A percentile compares a stretch with the other conserved stretches of the same genome.
Conservation (phyloP, 2,888 invertebrate species). For the Esperia sulphurella region DNA sequence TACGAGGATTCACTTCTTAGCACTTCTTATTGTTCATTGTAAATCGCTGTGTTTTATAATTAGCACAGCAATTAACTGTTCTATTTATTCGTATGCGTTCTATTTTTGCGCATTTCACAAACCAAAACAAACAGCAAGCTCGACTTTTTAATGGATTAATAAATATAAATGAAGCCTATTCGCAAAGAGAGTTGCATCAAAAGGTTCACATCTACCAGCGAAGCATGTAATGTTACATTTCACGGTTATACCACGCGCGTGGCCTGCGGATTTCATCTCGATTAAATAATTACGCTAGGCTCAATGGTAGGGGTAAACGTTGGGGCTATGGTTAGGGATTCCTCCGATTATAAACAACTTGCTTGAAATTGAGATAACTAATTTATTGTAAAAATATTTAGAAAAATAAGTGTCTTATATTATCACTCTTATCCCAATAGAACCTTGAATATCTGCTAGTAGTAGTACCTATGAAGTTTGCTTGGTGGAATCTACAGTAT, state of each 20-base stretch:
- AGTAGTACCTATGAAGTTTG: too few relatives aligned
- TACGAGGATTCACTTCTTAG: too few relatives aligned
- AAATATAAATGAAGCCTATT: constrained; percentile 21
- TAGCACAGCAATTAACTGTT: too few relatives aligned
- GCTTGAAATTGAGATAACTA: too few relatives aligned
- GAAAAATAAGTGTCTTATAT: too few relatives aligned
- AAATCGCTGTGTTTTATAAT: too few relatives aligned
- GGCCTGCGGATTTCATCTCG: constrained; percentile 60
- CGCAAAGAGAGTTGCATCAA: constrained; percentile 31
- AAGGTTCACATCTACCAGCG: constrained; percentile 39
- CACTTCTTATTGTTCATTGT: too few relatives aligned
- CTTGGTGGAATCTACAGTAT: too few relatives aligned
- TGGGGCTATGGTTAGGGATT: constrained; percentile 2
- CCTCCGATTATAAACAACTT: background rate
- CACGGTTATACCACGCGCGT: constrained; percentile 49
- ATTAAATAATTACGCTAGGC: constrained; percentile 60
- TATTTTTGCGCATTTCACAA: background rate
- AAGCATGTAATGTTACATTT: constrained; percentile 66
- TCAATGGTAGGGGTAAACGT: constrained; percentile 2
- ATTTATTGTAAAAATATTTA: too few relatives aligned
- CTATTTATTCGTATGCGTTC: background rate
- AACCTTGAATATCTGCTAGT: too few relatives aligned
- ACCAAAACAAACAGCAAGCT: constrained; percentile 11
- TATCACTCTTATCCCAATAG: too few relatives aligned
- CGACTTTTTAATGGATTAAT: constrained; percentile 18